These are phyloP conservation scores for Columba livia DNA, from an alignment of 2,113 vertebrate species.

Conservation along the genomic window DNA sequence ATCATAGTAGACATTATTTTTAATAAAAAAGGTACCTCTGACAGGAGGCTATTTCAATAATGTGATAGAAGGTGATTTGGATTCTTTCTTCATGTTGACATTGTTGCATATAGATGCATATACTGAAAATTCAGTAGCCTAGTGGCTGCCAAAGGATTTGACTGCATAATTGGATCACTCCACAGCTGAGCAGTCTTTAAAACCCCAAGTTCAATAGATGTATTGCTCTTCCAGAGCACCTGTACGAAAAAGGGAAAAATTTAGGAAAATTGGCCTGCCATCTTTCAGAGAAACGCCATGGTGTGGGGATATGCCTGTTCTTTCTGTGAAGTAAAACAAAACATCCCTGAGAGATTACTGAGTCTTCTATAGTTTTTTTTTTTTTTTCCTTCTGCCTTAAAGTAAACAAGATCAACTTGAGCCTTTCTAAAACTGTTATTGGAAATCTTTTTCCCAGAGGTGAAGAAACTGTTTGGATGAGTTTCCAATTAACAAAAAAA, in stretches of 20 bases:
- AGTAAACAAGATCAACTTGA: not conserved
- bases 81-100: not conserved
- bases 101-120: not conserved
- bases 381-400: not conserved
- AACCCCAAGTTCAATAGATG: not conserved
- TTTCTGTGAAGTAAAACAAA: not conserved
- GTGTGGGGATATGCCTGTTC: not conserved
- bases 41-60: not conserved
- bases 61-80: not conserved
- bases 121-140: not conserved
- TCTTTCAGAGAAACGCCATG: not conserved
- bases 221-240: not conserved
- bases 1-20: not conserved
- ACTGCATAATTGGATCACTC: not conserved
- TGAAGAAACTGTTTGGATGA: not conserved
- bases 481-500: not conserved
- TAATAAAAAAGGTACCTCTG: not conserved
- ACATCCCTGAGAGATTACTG: not conserved
- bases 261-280: not conserved
- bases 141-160: not conserved
- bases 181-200: not conserved
- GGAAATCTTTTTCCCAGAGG: not conserved
- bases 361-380: not conserved
- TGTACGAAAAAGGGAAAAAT: not conserved
- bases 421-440: not conserved